phyloP scores from a whole-genome alignment of 2,888 invertebrate genomes.

The Folsomia manolachei region DNA sequence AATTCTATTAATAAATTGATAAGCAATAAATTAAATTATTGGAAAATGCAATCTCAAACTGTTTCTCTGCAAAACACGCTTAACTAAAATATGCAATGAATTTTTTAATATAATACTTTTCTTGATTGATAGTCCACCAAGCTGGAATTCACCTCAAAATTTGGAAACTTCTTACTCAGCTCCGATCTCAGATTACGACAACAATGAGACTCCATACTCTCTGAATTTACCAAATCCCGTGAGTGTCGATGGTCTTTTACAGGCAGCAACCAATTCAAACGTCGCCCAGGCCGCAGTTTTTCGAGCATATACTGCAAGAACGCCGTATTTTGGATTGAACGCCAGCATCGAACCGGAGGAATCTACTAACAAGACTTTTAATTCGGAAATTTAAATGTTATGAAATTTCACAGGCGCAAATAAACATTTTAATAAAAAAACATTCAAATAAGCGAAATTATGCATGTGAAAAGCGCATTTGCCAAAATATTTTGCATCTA shows the following conservation, averaged over 20 bases:
- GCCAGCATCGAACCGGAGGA: background rate
- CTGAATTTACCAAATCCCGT: background rate
- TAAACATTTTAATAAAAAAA: too few species aligned
- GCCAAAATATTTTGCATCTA: too few species aligned
- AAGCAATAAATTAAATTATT: too few species aligned
- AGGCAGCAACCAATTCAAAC: background rate
- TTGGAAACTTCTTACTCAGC: background rate
- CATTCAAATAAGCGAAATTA: too few species aligned
- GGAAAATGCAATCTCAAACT: too few species aligned
- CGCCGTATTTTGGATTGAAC: background rate
- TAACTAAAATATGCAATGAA: too few species aligned
- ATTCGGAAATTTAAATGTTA: too few species aligned
- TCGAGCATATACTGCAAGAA: background rate
- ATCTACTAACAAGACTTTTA: background rate
- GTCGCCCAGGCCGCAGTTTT: background rate
- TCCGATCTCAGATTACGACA: background rate
- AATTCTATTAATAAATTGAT: too few species aligned
- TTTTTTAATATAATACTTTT: too few species aligned
- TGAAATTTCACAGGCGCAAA: too few species aligned
- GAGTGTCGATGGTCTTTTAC: background rate
- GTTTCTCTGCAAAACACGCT: too few species aligned
- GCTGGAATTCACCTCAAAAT: background rate
- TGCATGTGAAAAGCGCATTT: too few species aligned
- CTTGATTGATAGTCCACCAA: background rate
- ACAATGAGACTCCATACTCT: background rate